Base-by-base conservation (phyloP, 2,797 vertebrate genomes). In the Chaetophractus vellerosus region DNA sequence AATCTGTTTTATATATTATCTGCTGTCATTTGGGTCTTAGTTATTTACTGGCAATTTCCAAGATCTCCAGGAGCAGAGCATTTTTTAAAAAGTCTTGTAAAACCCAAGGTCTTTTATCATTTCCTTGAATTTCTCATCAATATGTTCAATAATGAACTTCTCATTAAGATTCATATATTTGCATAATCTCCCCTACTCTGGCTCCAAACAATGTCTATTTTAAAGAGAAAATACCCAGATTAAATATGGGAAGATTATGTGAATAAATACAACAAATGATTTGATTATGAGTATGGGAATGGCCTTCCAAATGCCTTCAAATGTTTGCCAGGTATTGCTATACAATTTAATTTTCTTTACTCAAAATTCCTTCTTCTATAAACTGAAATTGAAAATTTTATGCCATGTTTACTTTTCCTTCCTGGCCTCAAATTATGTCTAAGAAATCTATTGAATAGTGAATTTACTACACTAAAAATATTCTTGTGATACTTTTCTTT, bases 121-220 rank as follows among this genome's bases (percentile, higher is more conserved):
- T 96, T 96, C 88, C 87, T 96, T 96, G 94, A 97, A 96, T 94
- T 90, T 94, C 85, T 75, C 9, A 59, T 93, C 93, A 96, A 95
- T 94, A 95, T 94, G 72, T 88, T 96, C 96, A 95, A 66, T 95
- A 95, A 96, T 96, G 80, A 95, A 91, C 86, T 95, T 96, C 93
- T 95, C 85, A 96, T 97, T 97, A 88, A 84, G 85, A 97, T 94
- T 96, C 88, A 91, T 33, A 18, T 48, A 97, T 97, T 96, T 97
- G 92, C 92, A 97, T 96, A 97, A 96, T 96, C 88, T 94, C 59
- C 38, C 72, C 68, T 90, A 90, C 55, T 14, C 85, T 86, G 52
- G 63, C 75, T 93, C 84, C 71, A 95, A 96, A 96, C 33, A 92
- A 63, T 86, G 72, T 68, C 63, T 96, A 69, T 96, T 97, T 96